phyloP scores from a whole-genome alignment of 2,888 invertebrate genomes.

The Drosophila prostipennis region DNA sequence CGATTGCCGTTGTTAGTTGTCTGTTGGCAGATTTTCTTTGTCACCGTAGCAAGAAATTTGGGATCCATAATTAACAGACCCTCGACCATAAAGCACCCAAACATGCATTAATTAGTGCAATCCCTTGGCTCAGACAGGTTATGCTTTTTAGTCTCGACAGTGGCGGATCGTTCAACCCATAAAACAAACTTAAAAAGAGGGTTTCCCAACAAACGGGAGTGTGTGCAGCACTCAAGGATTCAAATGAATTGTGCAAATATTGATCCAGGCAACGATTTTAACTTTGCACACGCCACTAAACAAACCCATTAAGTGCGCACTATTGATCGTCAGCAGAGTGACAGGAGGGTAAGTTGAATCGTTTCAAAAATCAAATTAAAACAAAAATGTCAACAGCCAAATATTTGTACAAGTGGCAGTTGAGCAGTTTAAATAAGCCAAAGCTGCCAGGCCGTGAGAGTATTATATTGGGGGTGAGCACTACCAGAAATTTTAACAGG shows the following conservation, averaged over 20 bases:
- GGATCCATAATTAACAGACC: constrained; percentile 57
- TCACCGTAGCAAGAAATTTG: constrained; percentile 15
- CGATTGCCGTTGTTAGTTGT: constrained; percentile 1
- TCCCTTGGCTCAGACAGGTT: constrained; percentile 51
- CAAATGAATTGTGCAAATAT: constrained; percentile 58
- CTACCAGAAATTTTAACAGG: too few species aligned
- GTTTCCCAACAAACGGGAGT: constrained; percentile 23
- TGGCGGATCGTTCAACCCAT: constrained; percentile 65
- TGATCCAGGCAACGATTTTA: constrained; percentile 56
- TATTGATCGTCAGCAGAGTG: constrained; percentile 35
- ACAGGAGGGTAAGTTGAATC: constrained; percentile 43
- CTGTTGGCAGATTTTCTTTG: constrained; percentile 18
- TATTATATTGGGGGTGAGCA: background rate
- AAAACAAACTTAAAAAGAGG: constrained; percentile 6
- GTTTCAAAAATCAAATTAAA: constrained; percentile 56
- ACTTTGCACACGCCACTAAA: constrained; percentile 56
- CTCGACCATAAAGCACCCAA: constrained; percentile 30
- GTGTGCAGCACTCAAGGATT: constrained; percentile 38
- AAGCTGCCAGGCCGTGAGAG: constrained; percentile 7
- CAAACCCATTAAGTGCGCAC: constrained; percentile 65
- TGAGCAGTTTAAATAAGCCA: background rate
- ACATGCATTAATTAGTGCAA: constrained; percentile 46
- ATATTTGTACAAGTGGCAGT: constrained; percentile 56
- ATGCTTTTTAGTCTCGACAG: constrained; percentile 13
- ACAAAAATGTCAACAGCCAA: constrained; percentile 65